Conservation (phyloP, 2,113 vertebrate genomes). For the Psammodynastes pulverulentus region DNA sequence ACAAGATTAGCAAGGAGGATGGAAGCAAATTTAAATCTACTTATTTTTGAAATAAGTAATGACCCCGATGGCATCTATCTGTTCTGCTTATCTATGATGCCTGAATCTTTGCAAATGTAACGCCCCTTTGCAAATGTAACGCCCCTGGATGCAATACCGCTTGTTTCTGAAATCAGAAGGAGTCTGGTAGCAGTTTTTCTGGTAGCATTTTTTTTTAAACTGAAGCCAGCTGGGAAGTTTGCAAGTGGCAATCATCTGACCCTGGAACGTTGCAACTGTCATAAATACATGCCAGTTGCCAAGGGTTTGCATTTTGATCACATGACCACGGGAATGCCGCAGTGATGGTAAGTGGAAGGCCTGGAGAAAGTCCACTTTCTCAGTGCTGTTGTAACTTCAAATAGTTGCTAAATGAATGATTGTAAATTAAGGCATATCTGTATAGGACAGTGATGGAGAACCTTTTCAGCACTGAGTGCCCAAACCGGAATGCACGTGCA, state of each 20-base stretch:
- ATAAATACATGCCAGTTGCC: background rate
- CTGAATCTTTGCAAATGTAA: background rate
- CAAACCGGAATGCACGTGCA: too few species aligned
- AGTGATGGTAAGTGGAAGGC: background rate
- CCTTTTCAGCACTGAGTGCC: too few species aligned
- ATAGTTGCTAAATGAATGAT: background rate
- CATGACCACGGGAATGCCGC: background rate
- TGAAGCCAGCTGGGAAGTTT: background rate
- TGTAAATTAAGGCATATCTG: background rate
- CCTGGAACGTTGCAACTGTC: background rate
- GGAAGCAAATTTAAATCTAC: background rate
- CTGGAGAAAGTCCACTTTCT: background rate
- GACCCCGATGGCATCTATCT: background rate
- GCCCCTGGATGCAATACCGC: background rate
- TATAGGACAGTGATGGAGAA: too few species aligned
- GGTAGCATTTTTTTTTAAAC: background rate
- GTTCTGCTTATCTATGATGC: background rate
- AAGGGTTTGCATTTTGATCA: background rate
- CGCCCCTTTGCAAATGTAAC: background rate
- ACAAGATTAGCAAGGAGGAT: conserved; percentile 1
- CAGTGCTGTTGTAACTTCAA: background rate
- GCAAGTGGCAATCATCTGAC: background rate
- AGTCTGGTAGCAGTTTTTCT: background rate
- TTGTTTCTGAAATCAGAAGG: background rate
- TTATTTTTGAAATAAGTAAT: conserved; percentile 3